Base-by-base conservation (phyloP, 2,113 vertebrate species). In the Chitala chitala region DNA sequence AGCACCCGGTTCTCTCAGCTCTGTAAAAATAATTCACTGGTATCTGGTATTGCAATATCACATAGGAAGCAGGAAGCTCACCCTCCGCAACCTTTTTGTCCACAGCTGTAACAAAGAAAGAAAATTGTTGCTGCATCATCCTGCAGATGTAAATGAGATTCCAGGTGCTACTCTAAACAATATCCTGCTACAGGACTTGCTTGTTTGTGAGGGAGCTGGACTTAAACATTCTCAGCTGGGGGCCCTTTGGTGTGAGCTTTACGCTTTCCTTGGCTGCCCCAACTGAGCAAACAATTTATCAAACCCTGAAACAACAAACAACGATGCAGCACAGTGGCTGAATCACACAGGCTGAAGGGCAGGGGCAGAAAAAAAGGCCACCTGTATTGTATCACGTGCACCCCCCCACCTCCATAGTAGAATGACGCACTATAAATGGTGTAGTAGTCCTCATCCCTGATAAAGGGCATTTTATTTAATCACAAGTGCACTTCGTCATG, bases 271-370 rank as follows among this genome's bases (percentile, higher is more conserved):
- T 84, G 79, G 80, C 82, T 61, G 15, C 64, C 71, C 85, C 88
- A 89, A 83, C 88, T 92, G 87, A 85, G 84, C 85, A 91, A 91
- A 92, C 86, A 91, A 79, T 85, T 82, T 86, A 89, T 88, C 84
- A 82, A 79, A 87, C 76, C 83, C 80, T 2, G 79, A 83, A 88
- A 89, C 84, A 90, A 89, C 85, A 88, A 71, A 64, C 82, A 79
- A 85, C 76, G 76, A 79, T 65, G 78, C n/a, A n/a, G n/a, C n/a
- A n/a, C n/a, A n/a, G n/a, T n/a, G n/a, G n/a, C n/a, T n/a, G n/a
- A n/a, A n/a, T n/a, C n/a, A n/a, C n/a, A n/a, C n/a, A n/a, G n/a
- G n/a, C n/a, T n/a, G n/a, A n/a, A n/a, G n/a, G n/a, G n/a, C n/a
- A n/a, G n/a, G n/a, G n/a, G n/a, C n/a, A n/a, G n/a, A n/a, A n/a